Evolutionary conservation across 1,140 invertebrate genomes (phyloP).

Genomic region (Macrobrachium rosenbergii): DNA sequence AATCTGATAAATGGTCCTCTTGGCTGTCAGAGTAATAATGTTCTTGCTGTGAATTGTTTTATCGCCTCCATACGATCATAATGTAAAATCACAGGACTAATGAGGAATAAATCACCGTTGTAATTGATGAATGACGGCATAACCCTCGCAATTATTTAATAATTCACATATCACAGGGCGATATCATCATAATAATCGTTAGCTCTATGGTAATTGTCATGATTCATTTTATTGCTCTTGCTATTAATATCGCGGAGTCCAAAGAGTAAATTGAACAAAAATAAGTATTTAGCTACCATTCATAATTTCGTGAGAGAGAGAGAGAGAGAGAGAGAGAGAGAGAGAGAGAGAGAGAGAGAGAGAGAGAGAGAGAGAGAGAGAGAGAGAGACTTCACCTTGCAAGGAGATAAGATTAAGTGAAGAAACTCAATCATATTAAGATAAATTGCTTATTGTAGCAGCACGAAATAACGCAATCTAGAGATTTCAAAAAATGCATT

Average conservation of each 20-base stretch:
- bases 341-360: slow-evolving; percentile 12
- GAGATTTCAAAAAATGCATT: background rate
- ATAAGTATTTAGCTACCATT: background rate
- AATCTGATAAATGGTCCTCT: no score
- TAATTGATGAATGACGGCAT: no score
- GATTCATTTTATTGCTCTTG: background rate
- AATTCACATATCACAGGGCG: no score
- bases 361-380: slow-evolving; percentile 17
- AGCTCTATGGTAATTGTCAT: background rate
- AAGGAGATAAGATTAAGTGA: background rate
- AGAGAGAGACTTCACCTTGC: background rate
- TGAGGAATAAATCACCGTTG: no score
- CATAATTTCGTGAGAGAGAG: background rate
- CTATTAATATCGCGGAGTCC: background rate
- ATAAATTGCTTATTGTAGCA: background rate
- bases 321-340: background rate
- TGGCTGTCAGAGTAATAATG: no score
- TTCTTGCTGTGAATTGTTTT: no score
- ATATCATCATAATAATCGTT: background rate
- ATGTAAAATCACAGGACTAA: no score
- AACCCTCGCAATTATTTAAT: no score
- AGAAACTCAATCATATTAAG: background rate
- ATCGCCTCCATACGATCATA: no score
- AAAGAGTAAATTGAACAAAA: background rate
- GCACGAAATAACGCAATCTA: background rate